Evolutionary conservation across 2,888 invertebrate genomes (phyloP).

Genomic region (Epinotia nisella): DNA sequence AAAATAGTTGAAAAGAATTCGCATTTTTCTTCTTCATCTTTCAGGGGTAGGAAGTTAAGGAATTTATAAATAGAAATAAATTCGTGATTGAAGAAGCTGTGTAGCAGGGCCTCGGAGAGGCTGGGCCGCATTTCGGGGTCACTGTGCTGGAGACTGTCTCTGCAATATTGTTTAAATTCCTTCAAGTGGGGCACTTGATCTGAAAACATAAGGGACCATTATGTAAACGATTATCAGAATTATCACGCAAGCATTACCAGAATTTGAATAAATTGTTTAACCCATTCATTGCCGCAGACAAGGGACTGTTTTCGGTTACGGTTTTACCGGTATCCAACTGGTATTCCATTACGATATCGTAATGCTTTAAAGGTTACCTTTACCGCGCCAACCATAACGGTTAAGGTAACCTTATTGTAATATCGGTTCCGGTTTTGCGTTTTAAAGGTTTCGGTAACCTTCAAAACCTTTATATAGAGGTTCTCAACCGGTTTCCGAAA

Average conservation of each 20-base stretch:
- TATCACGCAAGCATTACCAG: not conserved
- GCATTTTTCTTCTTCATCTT: conserved; percentile 90
- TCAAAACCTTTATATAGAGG: too few species aligned
- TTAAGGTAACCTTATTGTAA: too few species aligned
- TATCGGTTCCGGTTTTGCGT: too few species aligned
- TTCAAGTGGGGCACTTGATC: conserved; percentile 88
- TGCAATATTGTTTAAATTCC: conserved; percentile 89
- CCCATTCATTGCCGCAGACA: too few species aligned
- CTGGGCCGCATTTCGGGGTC: conserved; percentile 87
- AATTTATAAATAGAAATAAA: conserved; percentile 94
- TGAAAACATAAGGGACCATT: conserved; percentile 57
- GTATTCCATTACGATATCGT: too few species aligned
- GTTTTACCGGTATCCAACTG: too few species aligned
- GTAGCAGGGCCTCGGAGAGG: conserved; percentile 87
- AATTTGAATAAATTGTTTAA: not conserved
- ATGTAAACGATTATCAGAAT: not conserved
- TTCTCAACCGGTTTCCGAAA: too few species aligned
- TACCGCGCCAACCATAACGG: too few species aligned
- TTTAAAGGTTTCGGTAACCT: too few species aligned
- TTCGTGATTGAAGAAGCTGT: conserved; percentile 93
- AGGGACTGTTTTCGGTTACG: too few species aligned
- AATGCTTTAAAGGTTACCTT: too few species aligned
- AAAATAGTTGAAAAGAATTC: conserved; percentile 90
- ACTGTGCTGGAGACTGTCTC: conserved; percentile 87
- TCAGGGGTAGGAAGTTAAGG: conserved; percentile 91